These are phyloP conservation scores for Garra rufa DNA, from an alignment of 2,113 vertebrate genomes.

Conservation along the genomic window DNA sequence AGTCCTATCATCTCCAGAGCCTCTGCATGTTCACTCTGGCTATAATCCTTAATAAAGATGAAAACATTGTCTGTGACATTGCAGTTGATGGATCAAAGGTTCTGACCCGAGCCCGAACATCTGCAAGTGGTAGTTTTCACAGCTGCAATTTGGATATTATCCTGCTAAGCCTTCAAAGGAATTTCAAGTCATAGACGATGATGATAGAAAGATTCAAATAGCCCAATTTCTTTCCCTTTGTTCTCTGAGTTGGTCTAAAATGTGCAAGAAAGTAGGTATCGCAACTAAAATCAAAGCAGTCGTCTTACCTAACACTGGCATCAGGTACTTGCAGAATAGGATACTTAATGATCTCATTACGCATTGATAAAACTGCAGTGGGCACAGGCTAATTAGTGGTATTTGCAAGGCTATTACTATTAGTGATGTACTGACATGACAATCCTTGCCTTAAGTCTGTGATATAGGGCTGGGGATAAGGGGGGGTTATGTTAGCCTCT, in stretches of 20 bases:
- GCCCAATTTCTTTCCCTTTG: constrained; percentile 30
- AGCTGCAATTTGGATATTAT: not conserved
- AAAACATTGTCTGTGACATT: constrained; percentile 15
- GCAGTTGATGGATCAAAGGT: not conserved
- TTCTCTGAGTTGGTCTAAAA: constrained; percentile 29
- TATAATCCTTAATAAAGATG: not conserved
- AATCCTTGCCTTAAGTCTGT: not conserved
- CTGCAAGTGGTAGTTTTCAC: constrained; percentile 21
- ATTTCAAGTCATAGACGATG: constrained; percentile 11
- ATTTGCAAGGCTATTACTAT: not conserved
- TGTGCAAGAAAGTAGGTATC: not conserved
- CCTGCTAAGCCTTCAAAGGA: constrained; percentile 39
- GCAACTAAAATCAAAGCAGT: not conserved
- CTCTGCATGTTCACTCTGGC: constrained; percentile 6
- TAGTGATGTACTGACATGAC: not conserved
- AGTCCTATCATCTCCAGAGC: constrained; percentile 17
- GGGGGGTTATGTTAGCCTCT: not conserved
- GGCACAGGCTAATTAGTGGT: not conserved
- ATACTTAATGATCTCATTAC: not conserved
- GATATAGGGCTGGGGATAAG: not conserved
- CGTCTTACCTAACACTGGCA: not conserved
- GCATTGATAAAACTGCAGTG: constrained; percentile 1
- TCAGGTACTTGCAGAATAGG: not conserved
- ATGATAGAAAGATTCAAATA: constrained; percentile 36
- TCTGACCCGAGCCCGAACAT: not conserved